A percentile compares a stretch with the other conserved stretches of the same genome.
Conservation (phyloP, 2,797 vertebrate genomes). For the Natrix natrix region DNA sequence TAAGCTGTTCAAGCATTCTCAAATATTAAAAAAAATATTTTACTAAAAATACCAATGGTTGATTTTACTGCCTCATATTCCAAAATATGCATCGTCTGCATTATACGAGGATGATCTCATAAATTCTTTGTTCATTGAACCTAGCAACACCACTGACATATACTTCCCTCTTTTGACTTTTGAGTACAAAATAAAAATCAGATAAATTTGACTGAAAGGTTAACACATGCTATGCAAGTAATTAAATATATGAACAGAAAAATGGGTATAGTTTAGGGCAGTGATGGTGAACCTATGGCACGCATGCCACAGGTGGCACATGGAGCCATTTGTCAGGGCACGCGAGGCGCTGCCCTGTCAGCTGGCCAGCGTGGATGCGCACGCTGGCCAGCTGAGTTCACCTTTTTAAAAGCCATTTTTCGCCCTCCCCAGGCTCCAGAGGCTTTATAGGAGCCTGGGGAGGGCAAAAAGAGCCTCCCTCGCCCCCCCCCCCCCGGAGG, state of each 20-base stretch:
- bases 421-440: too few relatives aligned
- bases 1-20: neutral
- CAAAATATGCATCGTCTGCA: neutral
- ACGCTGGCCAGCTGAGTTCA: too few relatives aligned
- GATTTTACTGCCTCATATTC: neutral
- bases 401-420: too few relatives aligned
- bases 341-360: too few relatives aligned
- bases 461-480: too few relatives aligned
- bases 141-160: neutral
- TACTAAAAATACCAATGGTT: neutral
- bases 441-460: too few relatives aligned
- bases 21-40: neutral
- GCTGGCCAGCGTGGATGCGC: too few relatives aligned
- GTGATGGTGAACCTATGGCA: too few relatives aligned
- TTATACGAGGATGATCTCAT: neutral
- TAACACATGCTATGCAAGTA: neutral
- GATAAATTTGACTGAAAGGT: neutral
- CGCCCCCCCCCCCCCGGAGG: too few relatives aligned
- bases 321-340: too few relatives aligned
- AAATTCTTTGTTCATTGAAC: neutral
- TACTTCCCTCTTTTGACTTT: neutral
- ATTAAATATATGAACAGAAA: neutral
- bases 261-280: neutral
- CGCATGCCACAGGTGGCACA: too few relatives aligned
- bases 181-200: neutral